Evolutionary conservation across 1,140 invertebrate species (phyloP), one percentile per base, ranked within the genome.

Genomic region (Palaemon carinicauda): DNA sequence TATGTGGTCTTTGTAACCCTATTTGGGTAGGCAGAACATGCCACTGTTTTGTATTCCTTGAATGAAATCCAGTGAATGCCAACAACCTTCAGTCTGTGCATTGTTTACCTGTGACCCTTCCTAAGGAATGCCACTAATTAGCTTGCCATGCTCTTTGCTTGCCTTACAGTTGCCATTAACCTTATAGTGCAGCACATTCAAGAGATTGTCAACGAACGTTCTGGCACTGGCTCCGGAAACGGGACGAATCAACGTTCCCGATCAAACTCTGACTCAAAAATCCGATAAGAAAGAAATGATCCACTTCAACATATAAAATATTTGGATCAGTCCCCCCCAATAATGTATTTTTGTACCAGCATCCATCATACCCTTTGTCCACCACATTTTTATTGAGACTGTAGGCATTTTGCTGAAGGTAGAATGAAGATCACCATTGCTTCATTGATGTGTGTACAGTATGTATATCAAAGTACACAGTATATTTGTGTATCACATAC

Each of bases 121-220:
- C 29, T 51, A 29, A 78, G 51, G 81, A 87, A 78, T 87, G 80
- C 51, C 69, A 82, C 86, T 82, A 82, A 83, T 82, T 80, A 81
- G 82, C 77, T 77, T 81, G 79, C 87, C 60, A 60, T 80, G 56
- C 81, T 82, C 80, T 79, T 84, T 79, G 79, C 69, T 80, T 87
- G 80, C 65, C 60, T 88, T 88, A 69, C 88, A 89, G 89, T 90
- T 81, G 90, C 90, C 83, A 90, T 90, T 74, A 88, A 89, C 79
- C 86, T 90, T 50, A 89, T 90, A 74, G 90, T 89, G 65, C 89
- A 89, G 82, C 90, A 90, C 80, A 90, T 90, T 74, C 88, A 90
- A 88, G 90, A 90, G 74, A 89, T 90, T 71, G 77, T 90, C 82
- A 81, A 86, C 73, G 83, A 81, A 65, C 69, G 86, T 65, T 81